phyloP scores from a whole-genome alignment of 2,888 invertebrate genomes.

The Dolichopus griseipennis region DNA sequence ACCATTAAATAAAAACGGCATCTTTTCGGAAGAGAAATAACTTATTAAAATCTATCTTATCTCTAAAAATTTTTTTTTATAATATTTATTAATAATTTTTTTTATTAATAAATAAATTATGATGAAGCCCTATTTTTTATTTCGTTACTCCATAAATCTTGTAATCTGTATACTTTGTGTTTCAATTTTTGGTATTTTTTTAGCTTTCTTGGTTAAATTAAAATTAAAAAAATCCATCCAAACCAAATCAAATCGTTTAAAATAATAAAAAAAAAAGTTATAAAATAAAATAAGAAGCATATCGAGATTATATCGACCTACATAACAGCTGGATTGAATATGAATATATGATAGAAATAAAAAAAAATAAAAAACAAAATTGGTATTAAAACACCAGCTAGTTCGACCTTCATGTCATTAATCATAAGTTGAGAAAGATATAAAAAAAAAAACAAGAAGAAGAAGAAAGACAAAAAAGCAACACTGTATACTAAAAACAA shows the following conservation, averaged over 20 bases:
- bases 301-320: not conserved
- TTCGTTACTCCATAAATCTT: not conserved
- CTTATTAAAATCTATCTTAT: too few relatives aligned
- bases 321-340: not conserved
- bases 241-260: too few relatives aligned
- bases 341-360: not conserved
- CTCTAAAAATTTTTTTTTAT: too few relatives aligned
- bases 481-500: too few relatives aligned
- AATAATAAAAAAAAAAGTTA: not conserved
- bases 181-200: not conserved
- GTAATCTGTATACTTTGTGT: not conserved
- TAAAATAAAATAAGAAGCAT: not conserved
- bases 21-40: too few relatives aligned
- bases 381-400: not conserved
- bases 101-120: too few relatives aligned
- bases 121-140: not conserved
- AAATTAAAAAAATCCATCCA: not conserved
- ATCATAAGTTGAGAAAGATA: not conserved
- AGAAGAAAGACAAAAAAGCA: too few relatives aligned
- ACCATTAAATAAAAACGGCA: too few relatives aligned
- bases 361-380: not conserved
- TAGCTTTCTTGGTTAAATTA: not conserved
- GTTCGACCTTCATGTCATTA: conserved; percentile 6
- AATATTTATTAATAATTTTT: too few relatives aligned
- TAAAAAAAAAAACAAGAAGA: too few relatives aligned